Evolutionary conservation across 1,140 invertebrate genomes (phyloP).

Genomic region (Mylabris phalerata): DNA sequence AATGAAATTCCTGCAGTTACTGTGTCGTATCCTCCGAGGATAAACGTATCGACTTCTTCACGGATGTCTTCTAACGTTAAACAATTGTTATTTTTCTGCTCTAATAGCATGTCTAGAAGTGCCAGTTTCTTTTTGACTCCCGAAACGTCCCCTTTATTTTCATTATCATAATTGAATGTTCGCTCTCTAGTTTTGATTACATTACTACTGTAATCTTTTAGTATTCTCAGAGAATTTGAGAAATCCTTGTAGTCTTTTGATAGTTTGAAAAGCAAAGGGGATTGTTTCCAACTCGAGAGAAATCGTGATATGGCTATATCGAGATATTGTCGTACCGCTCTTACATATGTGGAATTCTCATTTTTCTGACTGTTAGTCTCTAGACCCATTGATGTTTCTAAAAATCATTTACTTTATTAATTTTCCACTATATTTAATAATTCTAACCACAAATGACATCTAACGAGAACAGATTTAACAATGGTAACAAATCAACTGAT

Average conservation of each 20-base stretch:
- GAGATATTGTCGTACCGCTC: constrained; percentile 17
- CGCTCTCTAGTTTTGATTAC: constrained; percentile 8
- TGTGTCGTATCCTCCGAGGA: constrained; percentile 72
- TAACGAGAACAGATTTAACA: constrained; percentile 62
- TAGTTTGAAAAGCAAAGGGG: constrained; percentile 13
- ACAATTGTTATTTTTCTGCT: constrained; percentile 12
- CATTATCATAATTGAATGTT: too few species aligned
- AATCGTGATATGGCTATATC: constrained; percentile 18
- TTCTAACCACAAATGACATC: constrained; percentile 73
- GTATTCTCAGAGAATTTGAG: not conserved
- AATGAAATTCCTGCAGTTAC: constrained; percentile 55
- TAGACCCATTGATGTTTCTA: constrained; percentile 23
- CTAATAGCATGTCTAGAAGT: constrained; percentile 21
- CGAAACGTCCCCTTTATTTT: constrained; percentile 1
- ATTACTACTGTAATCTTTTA: constrained; percentile 18
- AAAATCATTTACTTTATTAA: not conserved
- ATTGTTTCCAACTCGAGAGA: constrained; percentile 20
- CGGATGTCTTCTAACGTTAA: constrained; percentile 56
- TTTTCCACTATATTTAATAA: not conserved
- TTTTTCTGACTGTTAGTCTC: constrained; percentile 20
- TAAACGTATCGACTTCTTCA: constrained; percentile 78
- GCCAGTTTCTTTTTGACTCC: constrained; percentile 8
- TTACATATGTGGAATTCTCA: constrained; percentile 17
- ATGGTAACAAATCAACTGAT: constrained; percentile 57
- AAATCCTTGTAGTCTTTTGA: constrained; percentile 10